Evolutionary conservation across 2,888 invertebrate genomes (phyloP), one percentile per base, ranked within the genome.

Genomic region (Leptopilina drosophilae): DNA sequence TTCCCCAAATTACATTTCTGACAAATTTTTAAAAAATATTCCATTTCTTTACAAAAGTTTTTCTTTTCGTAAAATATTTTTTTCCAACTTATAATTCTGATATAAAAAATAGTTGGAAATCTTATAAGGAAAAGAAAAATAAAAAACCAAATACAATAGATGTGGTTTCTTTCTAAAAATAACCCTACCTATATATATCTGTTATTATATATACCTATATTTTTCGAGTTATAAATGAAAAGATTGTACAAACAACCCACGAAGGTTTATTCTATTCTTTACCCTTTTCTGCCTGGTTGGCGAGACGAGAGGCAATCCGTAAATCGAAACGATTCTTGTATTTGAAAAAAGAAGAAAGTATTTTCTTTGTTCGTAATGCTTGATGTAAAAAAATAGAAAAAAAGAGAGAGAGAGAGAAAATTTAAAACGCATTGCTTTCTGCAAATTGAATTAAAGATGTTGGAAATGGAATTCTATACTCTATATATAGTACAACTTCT

Each of bases 311-410:
- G 26, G 69, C 69, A 69, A 69, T 69, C 69, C 53, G 49, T 69
- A 69, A 69, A 69, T 69, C 53, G 69, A 69, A 69, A 69, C 69
- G 49, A 69, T 53, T 69, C 69, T 69, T 69, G 49, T 69, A 69
- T 53, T 26, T 14, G 53, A 26, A 53, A 69, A 53, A 53, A 20
- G 49, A 53, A 49, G 46, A 49, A 53, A 69, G 20, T 53, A 69
- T 49, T 69, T 69, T 69, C 53, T 53, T 69, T 69, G 69, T 69
- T 49, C 53, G 14, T 14, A 53, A 69, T 26, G 49, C 69, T 69
- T 20, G 49, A 53, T 26, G 69, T 69, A 12, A 12, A 49, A 14
- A 12, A 20, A 53, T 53, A 69, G 12, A 66, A 69, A 53, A 69
- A 26, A 26, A 11, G 12, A 46, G 14, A 67, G 49, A 46, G 40